Percentiles rank a stretch among this genome's conserved stretches.
These are phyloP conservation scores for Augiades crinisus DNA, from an alignment of 2,888 invertebrate genomes.

Conservation along the genomic window DNA sequence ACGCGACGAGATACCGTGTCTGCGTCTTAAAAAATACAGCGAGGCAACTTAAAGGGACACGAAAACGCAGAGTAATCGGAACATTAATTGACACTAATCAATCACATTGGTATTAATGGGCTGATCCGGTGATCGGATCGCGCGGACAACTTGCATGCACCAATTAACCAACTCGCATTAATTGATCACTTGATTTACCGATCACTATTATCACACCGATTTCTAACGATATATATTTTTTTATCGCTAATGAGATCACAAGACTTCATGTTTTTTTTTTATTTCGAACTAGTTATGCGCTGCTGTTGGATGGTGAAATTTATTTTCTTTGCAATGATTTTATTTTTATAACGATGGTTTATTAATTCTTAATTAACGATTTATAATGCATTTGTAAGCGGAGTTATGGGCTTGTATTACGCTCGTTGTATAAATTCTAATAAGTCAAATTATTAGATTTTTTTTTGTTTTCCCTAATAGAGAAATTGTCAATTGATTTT, in stretches of 20 bases:
- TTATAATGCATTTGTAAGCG: no score
- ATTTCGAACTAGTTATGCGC: background rate
- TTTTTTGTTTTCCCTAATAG: no score
- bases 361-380: no score
- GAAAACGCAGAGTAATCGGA: conserved; percentile 38
- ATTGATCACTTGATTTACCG: conserved; percentile 26
- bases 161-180: conserved; percentile 22
- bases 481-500: background rate
- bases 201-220: conserved; percentile 15
- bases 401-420: no score
- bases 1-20: background rate
- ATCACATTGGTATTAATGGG: conserved; percentile 32
- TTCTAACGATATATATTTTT: conserved; percentile 13
- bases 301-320: background rate
- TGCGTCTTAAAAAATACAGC: background rate
- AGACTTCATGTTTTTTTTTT: conserved; percentile 2
- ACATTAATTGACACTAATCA: conserved; percentile 45
- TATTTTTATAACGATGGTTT: no score
- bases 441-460: no score
- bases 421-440: no score
- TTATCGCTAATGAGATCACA: conserved; percentile 9
- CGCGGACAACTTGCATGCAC: conserved; percentile 21
- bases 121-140: conserved; percentile 23
- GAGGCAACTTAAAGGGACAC: background rate
- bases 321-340: background rate